Evolutionary conservation across 2,113 vertebrate species (phyloP).

Genomic region (Oriolus oriolus): DNA sequence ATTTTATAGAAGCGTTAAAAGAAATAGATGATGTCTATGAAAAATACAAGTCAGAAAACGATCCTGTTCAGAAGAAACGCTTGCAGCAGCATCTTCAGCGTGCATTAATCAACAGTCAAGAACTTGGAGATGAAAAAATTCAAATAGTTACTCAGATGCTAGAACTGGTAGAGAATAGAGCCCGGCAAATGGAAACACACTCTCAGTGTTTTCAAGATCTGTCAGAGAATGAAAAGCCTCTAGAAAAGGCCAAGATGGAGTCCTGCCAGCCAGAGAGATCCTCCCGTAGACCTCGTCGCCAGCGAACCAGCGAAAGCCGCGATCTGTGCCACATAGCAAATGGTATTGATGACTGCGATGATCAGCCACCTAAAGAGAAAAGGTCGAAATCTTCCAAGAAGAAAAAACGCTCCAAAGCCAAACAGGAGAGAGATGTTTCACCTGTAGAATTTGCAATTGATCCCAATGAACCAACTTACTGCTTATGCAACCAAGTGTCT

Average conservation of each 20-base stretch:
- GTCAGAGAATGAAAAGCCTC: conserved; percentile 76
- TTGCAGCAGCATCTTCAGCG: conserved; percentile 92
- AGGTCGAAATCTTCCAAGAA: conserved; percentile 93
- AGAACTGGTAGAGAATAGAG: conserved; percentile 93
- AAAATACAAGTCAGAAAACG: conserved; percentile 89
- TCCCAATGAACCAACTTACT: conserved; percentile 95
- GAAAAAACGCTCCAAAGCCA: conserved; percentile 90
- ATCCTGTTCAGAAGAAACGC: conserved; percentile 86
- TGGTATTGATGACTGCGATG: conserved; percentile 86
- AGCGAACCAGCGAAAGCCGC: conserved; percentile 91
- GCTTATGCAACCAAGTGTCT: conserved; percentile 93
- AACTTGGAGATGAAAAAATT: conserved; percentile 97
- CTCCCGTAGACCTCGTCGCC: conserved; percentile 86
- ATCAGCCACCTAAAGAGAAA: conserved; percentile 89
- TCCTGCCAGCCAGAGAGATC: conserved; percentile 80
- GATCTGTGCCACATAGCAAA: conserved; percentile 91
- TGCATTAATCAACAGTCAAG: conserved; percentile 92
- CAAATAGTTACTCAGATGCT: conserved; percentile 96
- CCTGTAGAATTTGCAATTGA: conserved; percentile 91
- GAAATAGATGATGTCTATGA: conserved; percentile 96
- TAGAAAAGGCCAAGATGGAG: conserved; percentile 76
- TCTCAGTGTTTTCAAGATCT: conserved; percentile 88
- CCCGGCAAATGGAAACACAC: conserved; percentile 92
- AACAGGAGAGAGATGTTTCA: conserved; percentile 89
- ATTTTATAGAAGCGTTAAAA: conserved; percentile 88